Conservation (phyloP, 2,113 vertebrate genomes). For the Callorhinus ursinus region DNA sequence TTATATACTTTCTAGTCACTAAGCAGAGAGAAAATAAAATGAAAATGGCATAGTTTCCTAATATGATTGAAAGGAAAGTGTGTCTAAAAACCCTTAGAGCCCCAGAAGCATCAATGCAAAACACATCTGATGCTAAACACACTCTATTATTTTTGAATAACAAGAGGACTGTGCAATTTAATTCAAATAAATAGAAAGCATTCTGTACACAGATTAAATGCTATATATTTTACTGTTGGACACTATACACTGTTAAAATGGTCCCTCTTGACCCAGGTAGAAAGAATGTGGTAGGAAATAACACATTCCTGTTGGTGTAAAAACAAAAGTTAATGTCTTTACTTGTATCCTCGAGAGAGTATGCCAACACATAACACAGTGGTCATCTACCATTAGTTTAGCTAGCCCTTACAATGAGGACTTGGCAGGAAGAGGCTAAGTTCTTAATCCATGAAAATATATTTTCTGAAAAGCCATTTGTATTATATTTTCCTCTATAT, state of each 20-base stretch:
- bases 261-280: slow-evolving; percentile 41
- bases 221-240: not conserved
- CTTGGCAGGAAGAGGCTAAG: not conserved
- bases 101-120: slow-evolving; percentile 36
- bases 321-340: slow-evolving; percentile 35
- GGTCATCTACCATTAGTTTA: not conserved
- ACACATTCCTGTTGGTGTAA: not conserved
- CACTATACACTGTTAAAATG: not conserved
- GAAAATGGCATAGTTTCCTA: slow-evolving; percentile 40
- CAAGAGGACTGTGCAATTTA: not conserved
- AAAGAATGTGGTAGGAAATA: not conserved
- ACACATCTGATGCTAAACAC: not conserved
- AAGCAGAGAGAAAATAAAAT: slow-evolving; percentile 16
- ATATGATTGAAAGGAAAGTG: slow-evolving; percentile 25
- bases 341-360: not conserved
- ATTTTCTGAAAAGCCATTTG: not conserved
- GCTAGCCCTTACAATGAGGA: not conserved
- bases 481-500: not conserved
- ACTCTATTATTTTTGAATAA: slow-evolving; percentile 55
- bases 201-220: slow-evolving; percentile 52
- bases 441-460: not conserved
- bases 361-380: not conserved
- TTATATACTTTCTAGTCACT: slow-evolving; percentile 24
- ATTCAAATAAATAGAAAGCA: slow-evolving; percentile 54
- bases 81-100: not conserved